Conservation (phyloP, 2,797 vertebrate genomes). For the Capromys pilorides region DNA sequence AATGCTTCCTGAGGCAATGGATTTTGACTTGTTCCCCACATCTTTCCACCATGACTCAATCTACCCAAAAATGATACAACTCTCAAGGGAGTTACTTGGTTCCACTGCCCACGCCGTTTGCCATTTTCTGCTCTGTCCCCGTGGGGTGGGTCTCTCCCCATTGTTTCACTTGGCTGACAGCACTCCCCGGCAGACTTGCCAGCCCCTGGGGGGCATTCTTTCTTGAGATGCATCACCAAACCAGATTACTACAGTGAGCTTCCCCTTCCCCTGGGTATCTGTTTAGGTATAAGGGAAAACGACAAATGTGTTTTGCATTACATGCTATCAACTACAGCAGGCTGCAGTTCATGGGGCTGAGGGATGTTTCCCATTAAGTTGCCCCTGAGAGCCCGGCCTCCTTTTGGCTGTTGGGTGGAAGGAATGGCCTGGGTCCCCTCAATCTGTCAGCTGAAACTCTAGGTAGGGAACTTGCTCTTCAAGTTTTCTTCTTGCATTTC, state of each 20-base stretch:
- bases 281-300: constrained; percentile 64
- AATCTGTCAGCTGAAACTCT: not conserved
- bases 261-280: not conserved
- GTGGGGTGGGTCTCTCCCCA: not conserved
- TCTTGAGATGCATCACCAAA: constrained; percentile 74
- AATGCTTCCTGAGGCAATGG: constrained; percentile 66
- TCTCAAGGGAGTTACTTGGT: constrained; percentile 81
- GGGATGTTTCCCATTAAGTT: constrained; percentile 40
- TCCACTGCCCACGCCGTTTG: constrained; percentile 69
- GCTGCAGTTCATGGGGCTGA: not conserved
- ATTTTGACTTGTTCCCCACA: constrained; percentile 79
- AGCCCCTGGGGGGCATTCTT: constrained; percentile 74
- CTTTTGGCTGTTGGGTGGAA: not conserved
- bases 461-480: not conserved
- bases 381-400: not conserved
- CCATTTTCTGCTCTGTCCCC: constrained; percentile 76
- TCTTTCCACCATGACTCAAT: constrained; percentile 82
- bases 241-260: not conserved
- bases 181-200: not conserved
- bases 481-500: not conserved
- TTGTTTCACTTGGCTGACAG: constrained; percentile 44
- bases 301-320: constrained; percentile 75
- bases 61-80: constrained; percentile 80
- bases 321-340: not conserved
- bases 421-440: not conserved